Evolutionary conservation across 2,888 invertebrate species (phyloP).

Genomic region (Hemicrepidius hirtus): DNA sequence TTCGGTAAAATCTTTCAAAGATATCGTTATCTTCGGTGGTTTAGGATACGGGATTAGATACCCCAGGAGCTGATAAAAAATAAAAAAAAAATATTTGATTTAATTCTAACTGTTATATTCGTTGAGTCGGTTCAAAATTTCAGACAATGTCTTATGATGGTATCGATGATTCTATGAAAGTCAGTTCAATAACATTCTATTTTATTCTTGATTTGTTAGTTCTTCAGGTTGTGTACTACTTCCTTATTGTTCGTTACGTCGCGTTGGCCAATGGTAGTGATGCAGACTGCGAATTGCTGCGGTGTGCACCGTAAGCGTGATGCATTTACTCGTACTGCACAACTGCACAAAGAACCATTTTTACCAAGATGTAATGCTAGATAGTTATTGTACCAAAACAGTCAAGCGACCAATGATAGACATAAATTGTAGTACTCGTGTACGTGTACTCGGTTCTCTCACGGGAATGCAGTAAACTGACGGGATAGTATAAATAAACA

Average conservation of each 20-base stretch:
- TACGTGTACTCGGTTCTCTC: slow-evolving; percentile 12
- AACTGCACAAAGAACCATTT: slow-evolving; percentile 28
- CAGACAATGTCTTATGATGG: too few species aligned
- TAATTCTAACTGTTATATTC: too few species aligned
- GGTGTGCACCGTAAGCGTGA: slow-evolving; percentile 33
- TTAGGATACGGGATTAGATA: too few species aligned
- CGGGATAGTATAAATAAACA: not conserved
- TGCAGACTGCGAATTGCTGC: slow-evolving; percentile 13
- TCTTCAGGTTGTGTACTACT: slow-evolving; percentile 30
- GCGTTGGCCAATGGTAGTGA: slow-evolving; percentile 41
- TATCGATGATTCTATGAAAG: too few species aligned
- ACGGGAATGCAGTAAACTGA: slow-evolving; percentile 16
- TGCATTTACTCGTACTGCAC: slow-evolving; percentile 36
- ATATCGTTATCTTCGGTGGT: too few species aligned
- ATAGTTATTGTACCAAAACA: slow-evolving; percentile 8
- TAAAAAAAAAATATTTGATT: too few species aligned
- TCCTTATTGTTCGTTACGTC: slow-evolving; percentile 29
- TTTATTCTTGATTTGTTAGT: not conserved
- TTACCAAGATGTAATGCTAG: slow-evolving; percentile 12
- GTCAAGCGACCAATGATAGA: not conserved
- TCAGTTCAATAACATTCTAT: too few species aligned
- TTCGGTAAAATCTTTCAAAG: too few species aligned
- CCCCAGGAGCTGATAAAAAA: too few species aligned
- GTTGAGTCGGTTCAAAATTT: too few species aligned
- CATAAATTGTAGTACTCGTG: not conserved